These are phyloP conservation scores for Chrysogorgia sp. DNA, from an alignment of 92 coral and sea anemone species.

Conservation along the genomic window DNA sequence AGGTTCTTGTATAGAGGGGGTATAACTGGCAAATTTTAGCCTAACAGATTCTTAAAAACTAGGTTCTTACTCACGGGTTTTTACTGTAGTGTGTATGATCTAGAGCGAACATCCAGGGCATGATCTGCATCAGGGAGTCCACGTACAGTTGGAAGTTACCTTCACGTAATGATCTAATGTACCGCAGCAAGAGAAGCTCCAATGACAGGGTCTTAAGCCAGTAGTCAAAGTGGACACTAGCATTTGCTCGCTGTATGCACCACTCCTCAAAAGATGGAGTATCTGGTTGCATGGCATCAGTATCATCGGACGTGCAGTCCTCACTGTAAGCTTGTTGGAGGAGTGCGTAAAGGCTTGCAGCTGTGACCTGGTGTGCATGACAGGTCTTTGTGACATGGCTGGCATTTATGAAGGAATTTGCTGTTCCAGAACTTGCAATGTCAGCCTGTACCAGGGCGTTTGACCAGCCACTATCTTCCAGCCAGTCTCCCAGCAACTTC, in stretches of 20 bases:
- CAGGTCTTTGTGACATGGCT: constrained; percentile 45
- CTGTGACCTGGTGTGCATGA: constrained; percentile 44
- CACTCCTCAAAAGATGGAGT: constrained; percentile 15
- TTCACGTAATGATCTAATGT: constrained; percentile 18
- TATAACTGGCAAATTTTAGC: too few relatives aligned
- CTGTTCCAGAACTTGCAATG: constrained; percentile 37
- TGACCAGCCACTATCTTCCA: too few relatives aligned
- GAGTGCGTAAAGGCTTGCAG: constrained; percentile 28
- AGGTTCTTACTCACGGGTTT: too few relatives aligned
- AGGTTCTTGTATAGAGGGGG: too few relatives aligned
- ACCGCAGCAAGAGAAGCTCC: constrained; percentile 6
- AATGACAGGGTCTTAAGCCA: too few relatives aligned
- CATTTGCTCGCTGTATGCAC: constrained; percentile 3
- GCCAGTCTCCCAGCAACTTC: constrained; percentile 35
- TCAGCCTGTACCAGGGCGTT: too few relatives aligned
- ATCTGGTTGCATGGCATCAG: constrained; percentile 8
- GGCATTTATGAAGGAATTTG: constrained; percentile 41
- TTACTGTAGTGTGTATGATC: constrained; percentile 45
- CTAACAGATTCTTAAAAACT: too few relatives aligned
- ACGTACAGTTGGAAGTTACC: constrained; percentile 36
- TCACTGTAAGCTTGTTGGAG: constrained; percentile 22
- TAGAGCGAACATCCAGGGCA: too few relatives aligned
- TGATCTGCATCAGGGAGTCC: constrained; percentile 17
- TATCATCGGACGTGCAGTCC: neutral
- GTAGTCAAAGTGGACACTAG: too few relatives aligned